Base-by-base conservation (phyloP, 37 sponge, comb jelly and placozoan genomes). In the Ianthella basta region DNA sequence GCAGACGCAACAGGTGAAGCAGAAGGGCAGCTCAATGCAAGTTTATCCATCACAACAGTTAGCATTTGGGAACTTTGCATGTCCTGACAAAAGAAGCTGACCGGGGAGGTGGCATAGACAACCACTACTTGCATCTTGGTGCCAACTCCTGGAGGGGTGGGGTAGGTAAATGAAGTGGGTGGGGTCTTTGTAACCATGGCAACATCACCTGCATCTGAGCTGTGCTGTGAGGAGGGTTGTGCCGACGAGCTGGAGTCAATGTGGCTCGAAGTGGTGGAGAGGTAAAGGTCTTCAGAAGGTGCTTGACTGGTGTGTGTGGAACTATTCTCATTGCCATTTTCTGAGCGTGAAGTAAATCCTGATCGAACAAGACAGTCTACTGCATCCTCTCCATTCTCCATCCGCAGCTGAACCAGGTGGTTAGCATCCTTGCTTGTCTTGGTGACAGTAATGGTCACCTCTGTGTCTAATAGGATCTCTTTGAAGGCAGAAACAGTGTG, bases 211-310 rank as follows among this genome's bases (percentile, higher is more conserved):
- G 78, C 78, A 75, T 75, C 78, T 20, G 78, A 75, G 53, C 78
- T 75, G 23, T 40, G 78, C 25, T 75, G 78, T 18, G 78, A 75
- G 53, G 78, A 75, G 2, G 78, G 53, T 4, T 75, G 78, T 18
- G 53, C 25, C 25, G 78, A 75, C 1, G 78, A 40, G 53, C 1
- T 23, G 78, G 44, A 24, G 15, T 75, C 54, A 4, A 75, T 5
- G n/a, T 50, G 44, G 24, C 54, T 53, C 15, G 70, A 69, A 33
- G 70, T 1, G n/a, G 78, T 75, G 19, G 78, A 75, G 78, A 75
- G 78, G 53, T 75, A 75, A 18, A 75, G 78, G 53, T 75, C 78
- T 39, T 75, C 78, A 40, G 78, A 75, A 4, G 78, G 78, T 8
- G 1, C 78, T 8, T 36, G 37, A 33, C 36, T 70, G 78, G 32